Conservation (phyloP, 1,140 invertebrate species). For the Cyrtorhinus lividipennis region DNA sequence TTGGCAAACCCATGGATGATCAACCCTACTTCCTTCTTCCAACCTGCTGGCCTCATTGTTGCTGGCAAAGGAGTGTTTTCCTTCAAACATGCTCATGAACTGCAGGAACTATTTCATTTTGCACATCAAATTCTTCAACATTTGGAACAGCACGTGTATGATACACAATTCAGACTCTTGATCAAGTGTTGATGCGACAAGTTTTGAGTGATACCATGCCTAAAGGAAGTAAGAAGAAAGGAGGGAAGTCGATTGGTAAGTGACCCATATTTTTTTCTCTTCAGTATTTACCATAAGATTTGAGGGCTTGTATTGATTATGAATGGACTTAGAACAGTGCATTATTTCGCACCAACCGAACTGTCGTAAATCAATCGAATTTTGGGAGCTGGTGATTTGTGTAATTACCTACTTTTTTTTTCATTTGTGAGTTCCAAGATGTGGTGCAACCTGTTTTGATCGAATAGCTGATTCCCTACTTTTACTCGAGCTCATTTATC, state of each 20-base stretch:
- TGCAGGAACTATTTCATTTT: not conserved
- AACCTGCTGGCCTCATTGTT: not conserved
- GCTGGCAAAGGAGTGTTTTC: not conserved
- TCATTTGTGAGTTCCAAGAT: too few relatives aligned
- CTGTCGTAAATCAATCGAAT: too few relatives aligned
- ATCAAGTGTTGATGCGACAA: constrained; percentile 23
- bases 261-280: not conserved
- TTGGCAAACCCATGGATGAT: too few relatives aligned
- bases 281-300: not conserved
- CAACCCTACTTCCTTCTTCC: too few relatives aligned
- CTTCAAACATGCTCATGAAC: not conserved
- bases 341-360: too few relatives aligned
- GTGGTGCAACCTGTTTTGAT: too few relatives aligned
- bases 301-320: not conserved
- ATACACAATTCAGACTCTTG: constrained; percentile 25
- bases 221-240: constrained; percentile 24
- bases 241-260: constrained; percentile 23
- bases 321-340: too few relatives aligned
- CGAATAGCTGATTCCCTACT: too few relatives aligned
- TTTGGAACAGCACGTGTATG: constrained; percentile 24
- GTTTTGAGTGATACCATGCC: constrained; percentile 20
- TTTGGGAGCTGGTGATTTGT: too few relatives aligned
- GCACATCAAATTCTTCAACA: constrained; percentile 22
- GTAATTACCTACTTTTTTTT: too few relatives aligned
- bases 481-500: too few relatives aligned